Conservation (phyloP, 2,888 invertebrate species). For the Chrysodeixis includens region DNA sequence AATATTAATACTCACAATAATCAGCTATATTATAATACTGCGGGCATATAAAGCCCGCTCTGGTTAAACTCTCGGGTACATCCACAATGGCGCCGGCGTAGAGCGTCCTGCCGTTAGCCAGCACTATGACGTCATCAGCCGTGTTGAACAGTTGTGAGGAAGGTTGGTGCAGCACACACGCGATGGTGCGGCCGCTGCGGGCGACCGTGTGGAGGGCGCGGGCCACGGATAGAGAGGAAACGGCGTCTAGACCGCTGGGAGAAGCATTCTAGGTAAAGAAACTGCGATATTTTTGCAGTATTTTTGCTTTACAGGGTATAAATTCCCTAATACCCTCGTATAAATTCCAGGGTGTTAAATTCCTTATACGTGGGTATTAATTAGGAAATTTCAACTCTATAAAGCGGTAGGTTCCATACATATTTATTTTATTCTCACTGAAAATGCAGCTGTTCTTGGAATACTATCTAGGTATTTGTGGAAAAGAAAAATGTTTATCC, state of each 20-base stretch:
- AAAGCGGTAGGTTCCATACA: too few species aligned
- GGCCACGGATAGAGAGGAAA: slow-evolving; percentile 92
- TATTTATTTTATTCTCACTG: too few species aligned
- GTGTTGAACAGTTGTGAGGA: slow-evolving; percentile 92
- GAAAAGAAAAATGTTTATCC: too few species aligned
- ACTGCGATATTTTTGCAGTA: too few species aligned
- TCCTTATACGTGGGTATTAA: too few species aligned
- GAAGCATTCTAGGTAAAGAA: neutral
- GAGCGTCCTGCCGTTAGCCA: slow-evolving; percentile 91
- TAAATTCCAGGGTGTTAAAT: too few species aligned
- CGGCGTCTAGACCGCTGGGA: slow-evolving; percentile 90
- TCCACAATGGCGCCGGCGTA: slow-evolving; percentile 91
- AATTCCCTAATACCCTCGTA: too few species aligned
- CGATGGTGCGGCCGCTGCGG: slow-evolving; percentile 91
- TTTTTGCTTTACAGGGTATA: too few species aligned
- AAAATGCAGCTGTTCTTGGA: too few species aligned
- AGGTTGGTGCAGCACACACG: slow-evolving; percentile 94
- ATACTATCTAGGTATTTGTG: too few species aligned
- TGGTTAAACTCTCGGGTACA: slow-evolving; percentile 89
- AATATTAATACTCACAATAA: slow-evolving; percentile 92
- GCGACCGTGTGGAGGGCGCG: slow-evolving; percentile 90
- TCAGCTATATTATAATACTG: slow-evolving; percentile 94
- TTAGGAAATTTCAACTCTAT: too few species aligned
- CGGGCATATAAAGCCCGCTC: slow-evolving; percentile 91
- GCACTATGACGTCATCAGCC: slow-evolving; percentile 92